Conservation (phyloP, 2,113 vertebrate species). For the Prunella himalayana region DNA sequence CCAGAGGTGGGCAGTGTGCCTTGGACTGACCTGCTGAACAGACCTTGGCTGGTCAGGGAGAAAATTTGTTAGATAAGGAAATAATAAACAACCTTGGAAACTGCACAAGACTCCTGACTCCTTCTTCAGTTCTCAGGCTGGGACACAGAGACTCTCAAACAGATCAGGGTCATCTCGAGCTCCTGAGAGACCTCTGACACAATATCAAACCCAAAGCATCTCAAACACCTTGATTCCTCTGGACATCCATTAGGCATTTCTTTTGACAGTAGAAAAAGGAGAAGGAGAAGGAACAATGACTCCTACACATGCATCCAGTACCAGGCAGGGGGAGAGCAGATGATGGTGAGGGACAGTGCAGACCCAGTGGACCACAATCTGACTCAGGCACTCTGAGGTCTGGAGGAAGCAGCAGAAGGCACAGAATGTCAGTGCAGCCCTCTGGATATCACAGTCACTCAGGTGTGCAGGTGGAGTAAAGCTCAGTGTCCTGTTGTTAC, state of each 20-base stretch:
- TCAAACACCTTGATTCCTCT: not conserved
- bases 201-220: not conserved
- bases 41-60: too few species aligned
- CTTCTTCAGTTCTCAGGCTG: too few species aligned
- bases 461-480: fast-evolving
- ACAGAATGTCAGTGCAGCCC: fast-evolving
- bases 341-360: not conserved
- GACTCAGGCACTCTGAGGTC: not conserved
- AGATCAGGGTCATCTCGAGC: too few species aligned
- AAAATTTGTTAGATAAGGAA: too few species aligned
- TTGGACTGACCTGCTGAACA: too few species aligned
- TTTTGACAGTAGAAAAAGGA: not conserved
- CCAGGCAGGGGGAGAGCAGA: not conserved
- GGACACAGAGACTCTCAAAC: too few species aligned
- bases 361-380: not conserved
- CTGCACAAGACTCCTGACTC: too few species aligned
- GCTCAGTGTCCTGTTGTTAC: not conserved
- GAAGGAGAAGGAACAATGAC: not conserved
- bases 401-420: not conserved
- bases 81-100: too few species aligned
- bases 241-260: not conserved
- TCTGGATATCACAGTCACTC: not conserved
- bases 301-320: fast-evolving
- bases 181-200: too few species aligned
- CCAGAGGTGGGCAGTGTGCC: too few species aligned